Base-by-base conservation (phyloP, 92 coral and sea anemone genomes). In the Porites evermanni region DNA sequence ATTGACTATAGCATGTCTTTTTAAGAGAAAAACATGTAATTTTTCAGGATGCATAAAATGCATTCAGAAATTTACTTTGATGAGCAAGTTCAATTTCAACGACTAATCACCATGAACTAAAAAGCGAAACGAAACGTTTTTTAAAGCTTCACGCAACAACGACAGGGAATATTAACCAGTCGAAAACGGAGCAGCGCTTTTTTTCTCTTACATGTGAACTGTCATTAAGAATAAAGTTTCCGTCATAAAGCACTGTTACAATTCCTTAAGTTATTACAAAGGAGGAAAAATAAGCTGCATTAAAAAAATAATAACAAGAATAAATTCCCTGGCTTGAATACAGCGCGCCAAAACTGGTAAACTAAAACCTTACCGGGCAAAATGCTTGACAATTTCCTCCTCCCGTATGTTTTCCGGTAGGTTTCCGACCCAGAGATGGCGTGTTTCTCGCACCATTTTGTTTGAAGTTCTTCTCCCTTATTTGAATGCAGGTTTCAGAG, bases 391-490 rank as follows among this genome's bases (percentile, higher is more conserved):
- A 47, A 97, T 92, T 75, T 97, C 94, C 69, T 95, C 98, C 53
- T 97, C 98, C 75, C 98, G 85, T 47, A 93, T 92, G 81, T 95
- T 93, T 75, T 97, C 99, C 38, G 99, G 99, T 53, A 97, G 91
- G 86, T 97, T 97, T 87, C 99, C 99, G 72, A 97, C 99, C 99
- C 99, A 97, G 69, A 97, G 89, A 93, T 97, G 99, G 74, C 99
- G 95, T 79, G 99, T 93, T 93, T 97, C 99, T 1, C 99, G 96
- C 64, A 97, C 99, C 98, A 95, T 95, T 85, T 53, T 91, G 80
- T 79, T 82, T 12, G 18, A 13, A 17, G 18, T 24, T 61, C 3
- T 51, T 53, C 18, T 19, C 3, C 64, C 6, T 50, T 44, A 21
- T 56, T 64, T 74, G 69, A 29, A 1, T 21, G 58, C 64, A 23